Evolutionary conservation across 2,797 vertebrate species (phyloP), one percentile per base, ranked within the genome.

Genomic region (Mallotus villosus): DNA sequence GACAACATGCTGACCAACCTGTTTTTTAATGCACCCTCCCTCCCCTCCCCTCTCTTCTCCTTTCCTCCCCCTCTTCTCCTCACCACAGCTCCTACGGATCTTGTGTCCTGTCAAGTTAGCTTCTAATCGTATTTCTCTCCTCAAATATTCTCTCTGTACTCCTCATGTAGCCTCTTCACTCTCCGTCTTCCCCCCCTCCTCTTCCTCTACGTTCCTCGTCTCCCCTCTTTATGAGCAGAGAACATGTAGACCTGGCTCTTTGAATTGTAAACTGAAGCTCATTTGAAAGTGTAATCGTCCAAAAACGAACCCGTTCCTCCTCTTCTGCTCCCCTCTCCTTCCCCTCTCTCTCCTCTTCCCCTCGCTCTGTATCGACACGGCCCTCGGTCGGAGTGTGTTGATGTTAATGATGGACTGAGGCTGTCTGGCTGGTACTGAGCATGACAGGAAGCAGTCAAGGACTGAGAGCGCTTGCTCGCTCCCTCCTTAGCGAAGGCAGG

Each of bases 231-330:
- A 49, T 16, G 2, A 57, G 37, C 22, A 75, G 63, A 63, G 68
- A 76, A 84, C 80, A 89, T 78, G 72, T 82, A 82, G 84, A 77
- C 83, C 80, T 82, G 21, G 9, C 63, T 82, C 72, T 63, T 76
- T 77, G 76, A 80, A 78, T 74, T 82, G 78, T 73, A 65, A 72
- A 63, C n/a, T 70, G 78, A 77, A 68, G 73, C 78, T 60, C 85
- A 65, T 86, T 87, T 90, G 78, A 87, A 88, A 87, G 82, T 85
- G 75, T 81, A 84, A 85, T 83, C 73, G 71, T 74, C 14, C 29
- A 70, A 69, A 63, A 46, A 53, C 73, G 82, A 67, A 65, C 4
- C 62, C 25, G 17, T 62, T 34, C 74, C 78, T 71, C 76, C 82
- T 61, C 80, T 24, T 37, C 83, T 74, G 74, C 83, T 71, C 74